A percentile compares a stretch with the other conserved stretches of the same genome.
Conservation (phyloP, 2,113 vertebrate species). For the Eidolon helvum region DNA sequence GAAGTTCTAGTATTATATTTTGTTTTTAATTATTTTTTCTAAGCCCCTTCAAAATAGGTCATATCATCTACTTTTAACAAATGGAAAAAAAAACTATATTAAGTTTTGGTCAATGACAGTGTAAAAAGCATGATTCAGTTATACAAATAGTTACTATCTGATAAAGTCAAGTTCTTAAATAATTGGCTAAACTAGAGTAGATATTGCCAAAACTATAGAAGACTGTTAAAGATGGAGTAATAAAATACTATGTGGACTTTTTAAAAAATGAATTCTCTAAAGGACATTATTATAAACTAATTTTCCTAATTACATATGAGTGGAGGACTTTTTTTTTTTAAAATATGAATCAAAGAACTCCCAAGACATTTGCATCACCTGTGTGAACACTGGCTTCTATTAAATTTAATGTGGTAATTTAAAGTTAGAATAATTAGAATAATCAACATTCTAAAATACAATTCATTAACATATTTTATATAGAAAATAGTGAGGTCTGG, state of each 20-base stretch:
- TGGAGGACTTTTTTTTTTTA: background rate
- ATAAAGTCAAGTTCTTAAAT: constrained; percentile 17
- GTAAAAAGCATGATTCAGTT: constrained; percentile 26
- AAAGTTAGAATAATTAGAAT: background rate
- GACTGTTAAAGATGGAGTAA: constrained; percentile 32
- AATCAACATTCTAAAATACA: constrained; percentile 32
- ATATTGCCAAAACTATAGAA: background rate
- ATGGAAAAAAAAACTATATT: background rate
- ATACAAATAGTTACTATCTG: constrained; percentile 12
- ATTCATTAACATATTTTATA: constrained; percentile 28
- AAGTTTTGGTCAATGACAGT: background rate
- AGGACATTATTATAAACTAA: background rate
- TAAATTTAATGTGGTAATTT: background rate
- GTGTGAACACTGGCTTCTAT: background rate
- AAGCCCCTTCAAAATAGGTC: background rate
- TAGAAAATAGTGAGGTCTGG: constrained; percentile 2
- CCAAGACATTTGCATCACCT: constrained; percentile 15
- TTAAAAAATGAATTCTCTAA: constrained; percentile 32
- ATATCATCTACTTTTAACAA: background rate
- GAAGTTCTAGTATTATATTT: background rate
- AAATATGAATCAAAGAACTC: background rate
- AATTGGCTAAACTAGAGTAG: background rate
- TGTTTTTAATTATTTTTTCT: constrained; percentile 25
- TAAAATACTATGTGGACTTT: background rate
- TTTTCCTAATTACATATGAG: constrained; percentile 23